phyloP scores from a whole-genome alignment of 2,888 invertebrate species.

The Caenorhabditis drosophilae region DNA sequence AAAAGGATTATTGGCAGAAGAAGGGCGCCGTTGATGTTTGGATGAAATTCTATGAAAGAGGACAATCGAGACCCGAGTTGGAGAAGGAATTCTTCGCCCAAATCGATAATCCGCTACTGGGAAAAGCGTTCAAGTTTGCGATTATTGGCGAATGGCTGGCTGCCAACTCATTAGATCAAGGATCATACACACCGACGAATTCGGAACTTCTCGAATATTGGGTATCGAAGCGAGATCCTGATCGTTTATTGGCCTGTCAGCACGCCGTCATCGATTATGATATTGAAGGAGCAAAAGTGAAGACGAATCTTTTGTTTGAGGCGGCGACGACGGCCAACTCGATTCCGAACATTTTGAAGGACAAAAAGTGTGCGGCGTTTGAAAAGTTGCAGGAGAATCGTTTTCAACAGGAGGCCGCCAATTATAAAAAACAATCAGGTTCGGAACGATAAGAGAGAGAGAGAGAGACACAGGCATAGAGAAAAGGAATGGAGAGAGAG shows the following conservation, averaged over 20 bases:
- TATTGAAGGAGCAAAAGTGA: slow-evolving; percentile 67
- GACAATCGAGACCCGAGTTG: slow-evolving; percentile 57
- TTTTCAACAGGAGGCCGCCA: slow-evolving; percentile 66
- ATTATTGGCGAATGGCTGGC: slow-evolving; percentile 68
- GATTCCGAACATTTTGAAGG: slow-evolving; percentile 67
- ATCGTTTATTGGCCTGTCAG: slow-evolving; percentile 66
- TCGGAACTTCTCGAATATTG: slow-evolving; percentile 67
- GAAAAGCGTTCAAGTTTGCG: slow-evolving; percentile 67
- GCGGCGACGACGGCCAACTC: slow-evolving; percentile 67
- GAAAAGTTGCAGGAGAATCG: slow-evolving; percentile 65
- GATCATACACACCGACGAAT: slow-evolving; percentile 67
- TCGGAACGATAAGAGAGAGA: no score
- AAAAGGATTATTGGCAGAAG: slow-evolving; percentile 69
- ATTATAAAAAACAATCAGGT: slow-evolving; percentile 58
- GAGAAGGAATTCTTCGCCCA: slow-evolving; percentile 68
- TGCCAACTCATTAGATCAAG: slow-evolving; percentile 67
- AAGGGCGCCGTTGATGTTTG: slow-evolving; percentile 68
- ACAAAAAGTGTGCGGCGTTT: slow-evolving; percentile 67
- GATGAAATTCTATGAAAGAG: slow-evolving; percentile 68
- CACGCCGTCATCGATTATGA: slow-evolving; percentile 68
- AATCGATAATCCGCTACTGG: slow-evolving; percentile 67
- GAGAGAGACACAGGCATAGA: no score
- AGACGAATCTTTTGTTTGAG: slow-evolving; percentile 67
- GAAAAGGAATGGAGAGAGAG: no score
- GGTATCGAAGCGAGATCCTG: slow-evolving; percentile 68